These are phyloP conservation scores for Chrosomus eos DNA, from an alignment of 2,797 vertebrate genomes.

Conservation along the genomic window DNA sequence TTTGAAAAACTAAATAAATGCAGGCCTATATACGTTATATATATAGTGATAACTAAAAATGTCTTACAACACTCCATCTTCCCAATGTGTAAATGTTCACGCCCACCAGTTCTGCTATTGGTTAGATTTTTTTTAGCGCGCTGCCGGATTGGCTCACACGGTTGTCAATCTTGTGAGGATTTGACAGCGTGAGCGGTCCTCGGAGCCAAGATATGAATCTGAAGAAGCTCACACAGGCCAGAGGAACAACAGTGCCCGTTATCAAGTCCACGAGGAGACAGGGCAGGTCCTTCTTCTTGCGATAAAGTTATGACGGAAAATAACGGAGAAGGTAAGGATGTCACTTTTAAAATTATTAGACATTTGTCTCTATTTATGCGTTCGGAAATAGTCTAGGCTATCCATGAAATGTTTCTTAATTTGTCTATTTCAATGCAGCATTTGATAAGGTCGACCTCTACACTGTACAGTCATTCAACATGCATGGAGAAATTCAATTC, in stretches of 20 bases:
- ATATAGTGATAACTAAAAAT: not conserved
- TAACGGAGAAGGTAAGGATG: conserved; percentile 66
- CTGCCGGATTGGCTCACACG: conserved; percentile 52
- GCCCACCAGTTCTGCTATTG: conserved; percentile 53
- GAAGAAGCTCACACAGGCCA: conserved; percentile 12
- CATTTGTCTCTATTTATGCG: not conserved
- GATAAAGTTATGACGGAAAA: conserved; percentile 58
- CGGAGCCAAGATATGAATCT: conserved; percentile 37
- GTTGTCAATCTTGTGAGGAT: conserved; percentile 57
- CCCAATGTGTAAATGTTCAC: not conserved
- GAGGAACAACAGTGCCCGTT: conserved; percentile 18
- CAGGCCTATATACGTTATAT: not conserved
- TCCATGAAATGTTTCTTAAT: conserved; percentile 25
- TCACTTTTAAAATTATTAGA: not conserved
- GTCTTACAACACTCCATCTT: not conserved
- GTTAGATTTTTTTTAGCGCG: not conserved
- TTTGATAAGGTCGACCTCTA: not conserved
- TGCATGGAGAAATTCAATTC: not conserved
- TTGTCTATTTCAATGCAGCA: not conserved
- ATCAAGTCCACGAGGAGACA: not conserved
- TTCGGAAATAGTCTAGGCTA: not conserved
- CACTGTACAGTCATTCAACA: not conserved
- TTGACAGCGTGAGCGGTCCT: conserved; percentile 56
- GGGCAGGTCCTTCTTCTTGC: conserved; percentile 23
- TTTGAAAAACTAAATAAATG: not conserved